Evolutionary conservation across 2,888 invertebrate species (phyloP).

Genomic region (Steinernema scapterisci): DNA sequence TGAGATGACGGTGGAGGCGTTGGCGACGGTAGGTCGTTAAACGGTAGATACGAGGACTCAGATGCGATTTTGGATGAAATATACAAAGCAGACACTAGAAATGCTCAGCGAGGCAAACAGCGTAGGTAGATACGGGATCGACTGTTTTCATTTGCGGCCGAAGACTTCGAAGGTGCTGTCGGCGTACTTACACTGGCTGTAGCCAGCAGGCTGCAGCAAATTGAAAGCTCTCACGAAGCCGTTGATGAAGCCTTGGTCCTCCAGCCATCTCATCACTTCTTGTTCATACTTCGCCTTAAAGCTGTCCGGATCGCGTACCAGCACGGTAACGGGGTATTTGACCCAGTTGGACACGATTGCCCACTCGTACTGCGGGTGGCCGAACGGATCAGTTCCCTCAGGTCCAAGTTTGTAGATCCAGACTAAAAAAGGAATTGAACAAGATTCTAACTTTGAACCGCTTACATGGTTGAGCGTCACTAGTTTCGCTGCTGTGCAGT

Average conservation of each 20-base stretch:
- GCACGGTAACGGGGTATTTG: slow-evolving; percentile 68
- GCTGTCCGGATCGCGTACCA: slow-evolving; percentile 67
- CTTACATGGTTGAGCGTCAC: slow-evolving; percentile 67
- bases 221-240: slow-evolving; percentile 68
- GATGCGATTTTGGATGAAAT: background rate
- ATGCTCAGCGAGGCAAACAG: slow-evolving; percentile 28
- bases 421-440: slow-evolving; percentile 52
- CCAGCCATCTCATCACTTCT: slow-evolving; percentile 60
- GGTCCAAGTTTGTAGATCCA: slow-evolving; percentile 68
- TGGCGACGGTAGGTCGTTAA: background rate
- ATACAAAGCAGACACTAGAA: slow-evolving; percentile 26
- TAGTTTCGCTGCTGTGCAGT: slow-evolving; percentile 65
- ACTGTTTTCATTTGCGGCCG: slow-evolving; percentile 50
- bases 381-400: slow-evolving; percentile 67
- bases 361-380: slow-evolving; percentile 68
- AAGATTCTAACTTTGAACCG: background rate
- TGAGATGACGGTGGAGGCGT: slow-evolving; percentile 8
- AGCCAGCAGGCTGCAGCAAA: slow-evolving; percentile 66
- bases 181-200: slow-evolving; percentile 67
- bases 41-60: background rate
- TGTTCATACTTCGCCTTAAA: slow-evolving; percentile 66
- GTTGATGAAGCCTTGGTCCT: slow-evolving; percentile 67
- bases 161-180: slow-evolving; percentile 67
- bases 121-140: background rate
- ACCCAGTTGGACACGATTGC: slow-evolving; percentile 68